phyloP scores from a whole-genome alignment of 2,797 vertebrate species.

The Denticeps clupeoides region DNA sequence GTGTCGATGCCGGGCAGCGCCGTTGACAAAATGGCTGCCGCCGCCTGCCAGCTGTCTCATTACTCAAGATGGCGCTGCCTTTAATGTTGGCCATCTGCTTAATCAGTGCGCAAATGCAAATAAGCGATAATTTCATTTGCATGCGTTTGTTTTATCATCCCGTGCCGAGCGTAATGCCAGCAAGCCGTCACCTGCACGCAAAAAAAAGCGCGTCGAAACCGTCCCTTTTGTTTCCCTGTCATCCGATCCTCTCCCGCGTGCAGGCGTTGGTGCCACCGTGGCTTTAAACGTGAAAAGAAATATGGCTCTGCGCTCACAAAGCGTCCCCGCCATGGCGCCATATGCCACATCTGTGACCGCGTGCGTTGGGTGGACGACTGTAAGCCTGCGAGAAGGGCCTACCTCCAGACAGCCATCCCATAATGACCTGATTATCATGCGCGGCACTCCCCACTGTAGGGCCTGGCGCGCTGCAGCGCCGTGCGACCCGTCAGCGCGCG shows the following conservation, averaged over 20 bases:
- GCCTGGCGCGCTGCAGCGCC: conserved; percentile 58
- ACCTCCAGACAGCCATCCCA: conserved; percentile 47
- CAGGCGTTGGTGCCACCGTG: not conserved
- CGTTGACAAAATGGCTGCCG: conserved; percentile 66
- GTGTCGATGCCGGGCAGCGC: conserved; percentile 52
- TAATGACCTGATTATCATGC: conserved; percentile 77
- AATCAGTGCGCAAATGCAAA: conserved; percentile 61
- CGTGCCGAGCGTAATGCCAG: not conserved
- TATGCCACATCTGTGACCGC: conserved; percentile 65
- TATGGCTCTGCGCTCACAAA: conserved; percentile 38
- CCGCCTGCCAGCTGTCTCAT: conserved; percentile 59
- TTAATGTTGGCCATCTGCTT: conserved; percentile 59
- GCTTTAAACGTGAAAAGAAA: conserved; percentile 35
- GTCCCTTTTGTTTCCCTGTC: conserved; percentile 20
- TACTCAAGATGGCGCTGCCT: conserved; percentile 60
- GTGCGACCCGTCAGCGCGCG: conserved; percentile 61
- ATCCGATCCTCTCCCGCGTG: conserved; percentile 11
- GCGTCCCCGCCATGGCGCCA: conserved; percentile 54
- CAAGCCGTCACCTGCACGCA: not conserved
- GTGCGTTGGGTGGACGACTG: conserved; percentile 53
- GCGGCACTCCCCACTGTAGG: conserved; percentile 58
- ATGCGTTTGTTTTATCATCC: conserved; percentile 20
- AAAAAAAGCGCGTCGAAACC: conserved; percentile 11
- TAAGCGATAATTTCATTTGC: conserved; percentile 62
- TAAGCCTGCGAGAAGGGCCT: conserved; percentile 41